Conservation (phyloP, 2,113 vertebrate species). For the Calidris pugnax region DNA sequence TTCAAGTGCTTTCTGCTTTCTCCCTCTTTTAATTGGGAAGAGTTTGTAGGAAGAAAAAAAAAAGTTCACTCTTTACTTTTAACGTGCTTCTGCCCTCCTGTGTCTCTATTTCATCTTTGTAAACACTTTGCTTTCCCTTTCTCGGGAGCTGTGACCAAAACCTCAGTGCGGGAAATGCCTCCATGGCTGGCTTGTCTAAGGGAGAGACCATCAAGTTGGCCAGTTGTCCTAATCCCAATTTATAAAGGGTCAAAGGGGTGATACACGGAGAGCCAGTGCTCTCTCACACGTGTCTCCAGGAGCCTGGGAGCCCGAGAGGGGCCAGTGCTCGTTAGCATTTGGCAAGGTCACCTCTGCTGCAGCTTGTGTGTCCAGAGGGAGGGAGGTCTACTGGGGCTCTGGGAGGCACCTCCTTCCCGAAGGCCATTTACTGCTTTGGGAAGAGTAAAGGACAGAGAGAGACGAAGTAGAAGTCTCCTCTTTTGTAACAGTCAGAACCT, state of each 20-base stretch:
- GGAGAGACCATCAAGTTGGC: background rate
- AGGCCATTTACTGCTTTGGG: background rate
- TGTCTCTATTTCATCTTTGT: background rate
- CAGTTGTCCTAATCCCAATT: background rate
- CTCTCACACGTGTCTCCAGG: background rate
- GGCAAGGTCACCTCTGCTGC: rapidly evolving
- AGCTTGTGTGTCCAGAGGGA: background rate
- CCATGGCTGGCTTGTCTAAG: background rate
- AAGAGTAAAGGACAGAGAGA: background rate
- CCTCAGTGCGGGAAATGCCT: background rate
- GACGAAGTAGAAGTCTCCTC: background rate
- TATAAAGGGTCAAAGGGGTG: background rate
- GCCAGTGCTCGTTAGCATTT: rapidly evolving
- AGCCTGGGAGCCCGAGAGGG: background rate
- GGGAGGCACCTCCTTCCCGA: background rate
- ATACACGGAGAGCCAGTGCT: rapidly evolving
- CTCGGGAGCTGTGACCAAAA: background rate
- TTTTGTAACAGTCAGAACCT: background rate
- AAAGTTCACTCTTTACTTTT: background rate
- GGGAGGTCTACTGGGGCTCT: background rate
- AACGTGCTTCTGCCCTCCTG: background rate
- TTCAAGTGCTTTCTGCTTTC: constrained; percentile 26
- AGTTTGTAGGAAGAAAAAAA: background rate
- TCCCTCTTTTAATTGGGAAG: background rate
- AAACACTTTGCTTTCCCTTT: background rate